These are phyloP conservation scores for Dicroscelio sp. DNA, from an alignment of 2,888 invertebrate genomes.

Conservation along the genomic window DNA sequence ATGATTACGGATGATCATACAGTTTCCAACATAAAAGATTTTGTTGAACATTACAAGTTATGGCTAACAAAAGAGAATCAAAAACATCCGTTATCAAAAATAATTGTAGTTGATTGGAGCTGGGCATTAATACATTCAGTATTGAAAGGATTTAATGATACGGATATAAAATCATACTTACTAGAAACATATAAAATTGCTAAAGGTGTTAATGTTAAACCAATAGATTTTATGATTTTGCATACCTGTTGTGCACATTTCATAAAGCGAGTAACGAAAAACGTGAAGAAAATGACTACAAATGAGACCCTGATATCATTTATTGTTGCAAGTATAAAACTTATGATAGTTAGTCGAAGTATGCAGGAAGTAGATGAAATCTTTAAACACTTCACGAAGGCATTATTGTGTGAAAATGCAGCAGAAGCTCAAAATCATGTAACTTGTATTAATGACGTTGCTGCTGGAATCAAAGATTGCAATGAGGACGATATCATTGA, in stretches of 20 bases:
- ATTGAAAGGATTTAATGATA: slow-evolving; percentile 5
- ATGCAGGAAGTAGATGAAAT: background rate
- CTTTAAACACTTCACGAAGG: background rate
- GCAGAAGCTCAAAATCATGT: too few relatives aligned
- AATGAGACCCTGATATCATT: background rate
- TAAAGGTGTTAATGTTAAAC: background rate
- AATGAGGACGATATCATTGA: too few relatives aligned
- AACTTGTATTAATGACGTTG: too few relatives aligned
- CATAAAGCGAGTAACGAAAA: slow-evolving; percentile 12
- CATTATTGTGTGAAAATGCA: too few relatives aligned
- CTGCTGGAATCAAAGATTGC: too few relatives aligned
- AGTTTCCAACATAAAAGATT: background rate
- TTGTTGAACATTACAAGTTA: background rate
- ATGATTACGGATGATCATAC: slow-evolving; percentile 48
- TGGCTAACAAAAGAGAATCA: background rate
- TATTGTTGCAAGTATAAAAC: background rate
- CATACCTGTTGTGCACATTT: slow-evolving; percentile 4
- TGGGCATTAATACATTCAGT: slow-evolving; percentile 18
- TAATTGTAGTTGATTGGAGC: slow-evolving; percentile 33
- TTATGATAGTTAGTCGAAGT: background rate
- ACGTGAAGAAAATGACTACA: background rate
- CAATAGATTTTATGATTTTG: background rate
- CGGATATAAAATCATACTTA: slow-evolving; percentile 4
- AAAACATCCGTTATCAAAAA: slow-evolving; percentile 1
- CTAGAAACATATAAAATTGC: background rate